Evolutionary conservation across 2,113 vertebrate species (phyloP).

Genomic region (Pomatorhinus ruficollis): DNA sequence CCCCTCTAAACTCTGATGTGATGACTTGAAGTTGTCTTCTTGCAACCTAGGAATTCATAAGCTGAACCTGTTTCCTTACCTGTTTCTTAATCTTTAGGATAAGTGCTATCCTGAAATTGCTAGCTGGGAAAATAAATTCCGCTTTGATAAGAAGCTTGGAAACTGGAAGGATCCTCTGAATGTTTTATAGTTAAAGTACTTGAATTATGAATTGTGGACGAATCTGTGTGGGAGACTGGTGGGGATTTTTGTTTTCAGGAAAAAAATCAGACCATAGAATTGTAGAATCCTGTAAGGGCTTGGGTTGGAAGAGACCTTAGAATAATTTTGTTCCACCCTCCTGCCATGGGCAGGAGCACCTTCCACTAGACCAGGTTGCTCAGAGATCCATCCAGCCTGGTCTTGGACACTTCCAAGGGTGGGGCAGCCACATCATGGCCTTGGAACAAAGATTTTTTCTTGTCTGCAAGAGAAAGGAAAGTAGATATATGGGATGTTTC

Average conservation of each 20-base stretch:
- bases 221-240: not conserved
- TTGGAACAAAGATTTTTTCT: not conserved
- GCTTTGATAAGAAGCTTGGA: not conserved
- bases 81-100: not conserved
- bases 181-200: not conserved
- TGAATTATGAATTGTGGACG: not conserved
- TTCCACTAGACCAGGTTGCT: not conserved
- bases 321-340: accelerated
- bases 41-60: not conserved
- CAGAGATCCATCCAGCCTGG: not conserved
- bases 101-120: not conserved
- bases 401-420: not conserved
- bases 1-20: not conserved
- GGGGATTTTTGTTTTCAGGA: not conserved
- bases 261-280: not conserved
- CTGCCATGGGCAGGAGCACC: not conserved
- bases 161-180: not conserved
- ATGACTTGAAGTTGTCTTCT: not conserved
- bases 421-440: not conserved
- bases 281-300: not conserved
- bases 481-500: not conserved
- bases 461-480: not conserved
- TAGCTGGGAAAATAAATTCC: not conserved
- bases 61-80: not conserved
- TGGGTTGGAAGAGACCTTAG: not conserved